phyloP scores from a whole-genome alignment of 2,797 vertebrate species.

The Dendrocincla tyrannina region DNA sequence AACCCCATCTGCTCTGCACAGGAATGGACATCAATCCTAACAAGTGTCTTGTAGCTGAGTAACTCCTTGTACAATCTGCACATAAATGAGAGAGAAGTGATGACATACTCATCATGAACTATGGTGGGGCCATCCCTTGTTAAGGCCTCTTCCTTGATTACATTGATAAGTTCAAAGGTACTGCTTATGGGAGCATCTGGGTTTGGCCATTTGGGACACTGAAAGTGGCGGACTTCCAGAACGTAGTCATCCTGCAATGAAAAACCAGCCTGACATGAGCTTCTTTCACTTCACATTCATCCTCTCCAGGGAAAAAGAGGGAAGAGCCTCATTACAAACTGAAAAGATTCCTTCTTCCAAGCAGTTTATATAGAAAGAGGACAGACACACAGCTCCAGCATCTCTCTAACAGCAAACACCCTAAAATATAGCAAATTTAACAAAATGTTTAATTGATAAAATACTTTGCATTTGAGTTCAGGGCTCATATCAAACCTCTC shows the following conservation, averaged over 20 bases:
- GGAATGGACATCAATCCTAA: neutral
- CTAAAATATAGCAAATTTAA: neutral
- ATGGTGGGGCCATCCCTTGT: constrained; percentile 97
- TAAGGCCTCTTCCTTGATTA: constrained; percentile 99
- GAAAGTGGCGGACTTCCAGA: constrained; percentile 97
- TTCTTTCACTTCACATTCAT: neutral
- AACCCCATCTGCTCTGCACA: neutral
- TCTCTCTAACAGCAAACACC: neutral
- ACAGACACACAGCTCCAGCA: neutral
- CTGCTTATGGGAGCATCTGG: constrained; percentile 96
- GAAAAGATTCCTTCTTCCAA: neutral
- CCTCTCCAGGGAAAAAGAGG: neutral
- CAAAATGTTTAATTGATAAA: neutral
- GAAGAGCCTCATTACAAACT: neutral
- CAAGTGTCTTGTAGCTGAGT: neutral
- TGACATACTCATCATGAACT: constrained; percentile 94
- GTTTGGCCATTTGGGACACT: constrained; percentile 99
- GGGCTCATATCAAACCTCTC: neutral
- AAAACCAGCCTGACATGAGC: constrained; percentile 24
- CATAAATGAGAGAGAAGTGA: neutral
- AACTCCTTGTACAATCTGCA: neutral
- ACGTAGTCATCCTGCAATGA: constrained; percentile 93
- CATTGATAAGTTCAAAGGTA: constrained; percentile 97
- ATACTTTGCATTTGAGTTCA: neutral
- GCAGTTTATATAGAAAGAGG: neutral